Base-by-base conservation (phyloP, 2,113 vertebrate genomes). In the Ceyx cyanopectus region DNA sequence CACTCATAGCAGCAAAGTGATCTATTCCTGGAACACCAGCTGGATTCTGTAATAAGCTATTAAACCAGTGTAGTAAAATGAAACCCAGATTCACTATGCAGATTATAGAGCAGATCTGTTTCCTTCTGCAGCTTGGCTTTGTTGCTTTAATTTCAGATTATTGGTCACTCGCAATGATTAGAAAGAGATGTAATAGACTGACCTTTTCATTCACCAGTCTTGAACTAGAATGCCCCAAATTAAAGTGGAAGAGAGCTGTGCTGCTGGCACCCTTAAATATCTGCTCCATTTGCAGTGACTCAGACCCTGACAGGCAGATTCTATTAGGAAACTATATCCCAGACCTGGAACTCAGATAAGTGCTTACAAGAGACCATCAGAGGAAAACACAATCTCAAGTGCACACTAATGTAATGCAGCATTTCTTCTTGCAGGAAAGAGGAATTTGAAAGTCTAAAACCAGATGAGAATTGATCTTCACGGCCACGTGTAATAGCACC, bases 1-100 rank as follows among this genome's bases (percentile, higher is more conserved):
- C 74, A 63, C 60, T 80, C 81, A 67, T 68, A 91, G 81, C 95
- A 93, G 81, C 13, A 3, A 94, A 94, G 7, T 51, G 79, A 96
- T 75, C 90, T 96, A 85, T 95, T 96, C 92, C 85, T 93, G 90
- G 92, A 96, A 95, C 75, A 85, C 53, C 92, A 94, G 85, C 96
- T 93, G 93, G 61, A 82, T 93, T 92, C 75, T 92, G 84, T 87
- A 90, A 81, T 91, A 86, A 82, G 70, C 87, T 83, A 68, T 91
- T 94, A 78, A 95, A 87, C 85, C 37, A 86, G 53, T 27, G 90
- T 90, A 88, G 79, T 95, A 86, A 94, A 95, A 82, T 87, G 85
- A 96, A 95, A 79, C 81, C 78, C 82, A 82, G 66, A 81, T 92
- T 92, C 66, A 60, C 58, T 37, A 12, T 14, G 29, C 41, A 62